phyloP scores from a whole-genome alignment of 2,113 vertebrate genomes.

The Malurus alboscapulatus region DNA sequence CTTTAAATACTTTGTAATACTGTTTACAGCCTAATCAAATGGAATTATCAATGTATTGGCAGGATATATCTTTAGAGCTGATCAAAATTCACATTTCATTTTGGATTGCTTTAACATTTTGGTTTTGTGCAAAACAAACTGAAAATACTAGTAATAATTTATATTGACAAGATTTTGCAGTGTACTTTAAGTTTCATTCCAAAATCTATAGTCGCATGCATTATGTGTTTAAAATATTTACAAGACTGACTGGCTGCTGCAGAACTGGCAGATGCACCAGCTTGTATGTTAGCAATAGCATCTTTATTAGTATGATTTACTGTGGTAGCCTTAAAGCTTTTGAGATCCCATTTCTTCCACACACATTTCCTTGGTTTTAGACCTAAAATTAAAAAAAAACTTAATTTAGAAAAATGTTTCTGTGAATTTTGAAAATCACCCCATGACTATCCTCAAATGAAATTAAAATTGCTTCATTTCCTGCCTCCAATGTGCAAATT shows the following conservation, averaged over 20 bases:
- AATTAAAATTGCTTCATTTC: not conserved
- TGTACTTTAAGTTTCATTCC: not conserved
- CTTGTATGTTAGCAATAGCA: not conserved
- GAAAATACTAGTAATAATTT: not conserved
- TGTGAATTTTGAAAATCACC: conserved; percentile 1
- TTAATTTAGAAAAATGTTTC: conserved; percentile 11
- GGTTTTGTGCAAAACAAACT: not conserved
- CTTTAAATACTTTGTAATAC: not conserved
- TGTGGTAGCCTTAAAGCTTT: not conserved
- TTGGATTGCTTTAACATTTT: not conserved
- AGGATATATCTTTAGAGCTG: not conserved
- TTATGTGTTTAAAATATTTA: not conserved
- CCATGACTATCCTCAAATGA: not conserved
- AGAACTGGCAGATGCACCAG: not conserved
- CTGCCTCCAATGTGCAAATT: not conserved
- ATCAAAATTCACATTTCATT: not conserved
- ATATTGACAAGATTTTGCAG: not conserved
- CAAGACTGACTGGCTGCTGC: not conserved
- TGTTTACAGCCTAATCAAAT: not conserved
- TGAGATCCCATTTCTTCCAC: conserved; percentile 52
- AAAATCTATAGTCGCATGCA: not conserved
- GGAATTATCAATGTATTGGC: not conserved
- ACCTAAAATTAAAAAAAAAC: conserved; percentile 6
- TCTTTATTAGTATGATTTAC: not conserved
- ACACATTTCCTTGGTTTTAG: conserved; percentile 30